Percentiles rank a stretch among this genome's conserved stretches.
Evolutionary conservation across 2,888 invertebrate species (phyloP).

Genomic region (Nomada flava): DNA sequence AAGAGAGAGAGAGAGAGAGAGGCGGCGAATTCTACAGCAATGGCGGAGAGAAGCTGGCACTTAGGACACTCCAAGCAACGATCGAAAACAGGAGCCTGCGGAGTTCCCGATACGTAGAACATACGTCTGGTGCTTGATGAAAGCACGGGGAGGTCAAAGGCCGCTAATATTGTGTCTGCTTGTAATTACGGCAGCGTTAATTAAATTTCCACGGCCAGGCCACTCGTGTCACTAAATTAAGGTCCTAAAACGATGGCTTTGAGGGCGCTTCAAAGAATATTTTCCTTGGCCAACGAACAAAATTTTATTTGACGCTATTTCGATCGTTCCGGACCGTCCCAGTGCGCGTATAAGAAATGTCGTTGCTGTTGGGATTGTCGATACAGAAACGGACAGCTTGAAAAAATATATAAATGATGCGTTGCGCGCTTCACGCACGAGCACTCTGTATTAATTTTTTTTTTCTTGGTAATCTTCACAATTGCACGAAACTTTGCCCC

Average conservation of each 20-base stretch:
- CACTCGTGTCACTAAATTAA: slow-evolving; percentile 16
- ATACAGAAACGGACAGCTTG: slow-evolving; percentile 53
- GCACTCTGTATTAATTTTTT: slow-evolving; percentile 14
- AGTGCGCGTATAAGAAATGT: slow-evolving; percentile 30
- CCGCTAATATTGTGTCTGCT: slow-evolving; percentile 21
- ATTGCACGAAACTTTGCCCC: not conserved
- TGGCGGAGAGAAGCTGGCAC: slow-evolving; percentile 26
- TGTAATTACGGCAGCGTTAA: slow-evolving; percentile 51
- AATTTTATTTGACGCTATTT: not conserved
- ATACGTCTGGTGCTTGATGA: slow-evolving; percentile 20
- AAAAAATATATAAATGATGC: slow-evolving; percentile 43
- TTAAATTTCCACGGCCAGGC: slow-evolving; percentile 40
- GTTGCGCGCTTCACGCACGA: slow-evolving; percentile 44
- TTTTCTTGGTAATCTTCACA: not conserved
- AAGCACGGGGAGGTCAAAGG: slow-evolving; percentile 26
- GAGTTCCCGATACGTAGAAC: slow-evolving; percentile 9
- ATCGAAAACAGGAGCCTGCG: not conserved
- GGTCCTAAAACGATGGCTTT: not conserved
- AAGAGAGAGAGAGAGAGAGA: not conserved
- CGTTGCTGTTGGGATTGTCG: slow-evolving; percentile 43
- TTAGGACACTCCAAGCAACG: slow-evolving; percentile 44
- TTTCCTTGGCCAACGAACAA: not conserved
- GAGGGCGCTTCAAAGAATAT: slow-evolving; percentile 16
- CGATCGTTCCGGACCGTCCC: slow-evolving; percentile 31
- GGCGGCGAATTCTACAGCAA: slow-evolving; percentile 30